phyloP scores from a whole-genome alignment of 2,888 invertebrate species.

The Drosophila nigritarsus region DNA sequence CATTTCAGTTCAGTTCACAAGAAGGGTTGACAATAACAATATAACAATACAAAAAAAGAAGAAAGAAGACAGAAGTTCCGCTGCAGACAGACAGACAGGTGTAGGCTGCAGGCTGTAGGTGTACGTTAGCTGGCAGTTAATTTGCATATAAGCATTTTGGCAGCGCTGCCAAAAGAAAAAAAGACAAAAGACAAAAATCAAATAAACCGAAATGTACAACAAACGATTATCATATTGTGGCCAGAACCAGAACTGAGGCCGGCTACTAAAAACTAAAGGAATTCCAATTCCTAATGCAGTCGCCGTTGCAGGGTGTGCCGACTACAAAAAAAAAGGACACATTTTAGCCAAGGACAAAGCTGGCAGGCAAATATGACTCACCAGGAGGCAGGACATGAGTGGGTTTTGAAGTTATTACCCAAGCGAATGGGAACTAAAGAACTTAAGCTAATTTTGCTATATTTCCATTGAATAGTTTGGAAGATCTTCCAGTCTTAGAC shows the following conservation, averaged over 20 bases:
- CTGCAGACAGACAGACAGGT: conserved; percentile 3
- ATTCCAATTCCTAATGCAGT: conserved; percentile 32
- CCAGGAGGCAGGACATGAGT: conserved; percentile 3
- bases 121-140: conserved; percentile 47
- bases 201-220: conserved; percentile 3
- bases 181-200: neutral
- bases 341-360: conserved; percentile 28
- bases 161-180: conserved; percentile 41
- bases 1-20: conserved; percentile 31
- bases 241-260: neutral
- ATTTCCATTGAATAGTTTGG: neutral
- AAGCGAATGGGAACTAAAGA: no score
- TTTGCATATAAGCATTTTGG: conserved; percentile 66
- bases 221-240: conserved; percentile 21
- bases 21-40: conserved; percentile 47
- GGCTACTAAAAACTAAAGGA: conserved; percentile 20
- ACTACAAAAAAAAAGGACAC: conserved; percentile 11
- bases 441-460: neutral
- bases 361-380: conserved; percentile 19
- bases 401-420: neutral
- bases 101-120: neutral
- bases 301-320: conserved; percentile 19
- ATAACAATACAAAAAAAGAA: conserved; percentile 30
- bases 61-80: conserved; percentile 13
- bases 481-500: neutral